Evolutionary conservation across 2,888 invertebrate species (phyloP).

Genomic region (Eugnorisma glareosa): DNA sequence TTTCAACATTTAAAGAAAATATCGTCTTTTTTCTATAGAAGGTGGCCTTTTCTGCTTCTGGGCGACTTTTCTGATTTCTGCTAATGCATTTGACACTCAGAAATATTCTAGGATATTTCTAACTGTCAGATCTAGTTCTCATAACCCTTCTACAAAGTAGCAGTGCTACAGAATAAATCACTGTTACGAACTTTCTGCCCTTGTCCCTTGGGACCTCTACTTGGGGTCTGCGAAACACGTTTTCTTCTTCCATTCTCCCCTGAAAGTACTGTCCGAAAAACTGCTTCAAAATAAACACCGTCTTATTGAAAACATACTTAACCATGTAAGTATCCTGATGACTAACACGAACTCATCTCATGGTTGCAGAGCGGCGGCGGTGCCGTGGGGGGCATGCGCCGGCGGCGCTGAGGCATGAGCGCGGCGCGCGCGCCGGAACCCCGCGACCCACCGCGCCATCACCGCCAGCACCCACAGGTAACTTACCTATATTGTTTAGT

Average conservation of each 20-base stretch:
- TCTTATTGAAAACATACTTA: neutral
- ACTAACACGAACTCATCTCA: neutral
- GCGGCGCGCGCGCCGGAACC: constrained; percentile 88
- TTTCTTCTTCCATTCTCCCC: neutral
- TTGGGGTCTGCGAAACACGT: neutral
- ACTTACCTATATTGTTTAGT: constrained; percentile 23
- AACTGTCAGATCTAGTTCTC: neutral
- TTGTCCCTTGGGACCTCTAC: neutral
- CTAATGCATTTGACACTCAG: too few relatives aligned
- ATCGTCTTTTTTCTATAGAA: neutral
- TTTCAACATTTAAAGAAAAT: neutral
- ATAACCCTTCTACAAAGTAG: too few relatives aligned
- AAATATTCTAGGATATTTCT: neutral
- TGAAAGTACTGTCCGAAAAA: neutral
- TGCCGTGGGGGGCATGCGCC: constrained; percentile 83
- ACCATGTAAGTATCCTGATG: neutral
- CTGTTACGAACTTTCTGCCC: neutral
- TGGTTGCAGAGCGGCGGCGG: constrained; percentile 77
- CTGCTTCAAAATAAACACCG: neutral
- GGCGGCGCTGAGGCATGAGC: constrained; percentile 88
- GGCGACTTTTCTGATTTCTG: neutral
- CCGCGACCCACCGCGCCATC: constrained; percentile 87
- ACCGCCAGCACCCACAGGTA: constrained; percentile 86
- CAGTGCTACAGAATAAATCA: too few relatives aligned
- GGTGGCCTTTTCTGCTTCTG: neutral